Conservation (phyloP, 92 coral and sea anemone genomes). For the Galaxea fascicularis region DNA sequence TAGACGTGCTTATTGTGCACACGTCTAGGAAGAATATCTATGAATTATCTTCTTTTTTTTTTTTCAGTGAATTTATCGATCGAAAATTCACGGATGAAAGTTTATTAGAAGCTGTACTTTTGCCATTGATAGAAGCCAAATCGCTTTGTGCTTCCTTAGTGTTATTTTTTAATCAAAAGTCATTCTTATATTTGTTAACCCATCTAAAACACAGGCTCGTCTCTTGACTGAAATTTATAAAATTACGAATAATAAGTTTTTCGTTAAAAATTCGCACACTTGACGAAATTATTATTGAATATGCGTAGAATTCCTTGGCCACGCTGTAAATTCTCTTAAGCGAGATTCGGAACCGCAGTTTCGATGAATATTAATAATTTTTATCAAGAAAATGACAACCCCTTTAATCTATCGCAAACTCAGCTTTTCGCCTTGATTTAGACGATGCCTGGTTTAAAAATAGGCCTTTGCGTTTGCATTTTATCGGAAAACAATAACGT, state of each 20-base stretch:
- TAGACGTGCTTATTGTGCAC: not conserved
- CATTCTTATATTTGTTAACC: conserved; percentile 35
- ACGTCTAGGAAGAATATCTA: conserved; percentile 2
- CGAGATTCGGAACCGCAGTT: conserved; percentile 57
- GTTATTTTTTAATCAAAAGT: conserved; percentile 62
- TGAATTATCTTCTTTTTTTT: conserved; percentile 21
- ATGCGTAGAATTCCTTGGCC: conserved; percentile 48
- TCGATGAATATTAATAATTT: conserved; percentile 57
- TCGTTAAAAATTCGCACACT: conserved; percentile 47
- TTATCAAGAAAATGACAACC: conserved; percentile 49
- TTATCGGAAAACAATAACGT: not conserved
- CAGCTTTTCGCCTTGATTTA: conserved; percentile 47
- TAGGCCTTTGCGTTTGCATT: not conserved
- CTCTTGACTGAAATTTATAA: conserved; percentile 24
- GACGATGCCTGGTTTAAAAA: not conserved
- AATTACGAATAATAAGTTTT: conserved; percentile 18
- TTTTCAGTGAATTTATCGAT: not conserved
- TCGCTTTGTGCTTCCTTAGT: conserved; percentile 41
- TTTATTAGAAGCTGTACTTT: conserved; percentile 45
- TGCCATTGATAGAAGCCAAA: conserved; percentile 46
- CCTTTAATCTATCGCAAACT: conserved; percentile 51
- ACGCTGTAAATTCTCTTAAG: conserved; percentile 51
- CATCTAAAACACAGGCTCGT: conserved; percentile 28
- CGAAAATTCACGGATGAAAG: conserved; percentile 16
- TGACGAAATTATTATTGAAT: conserved; percentile 42